phyloP scores from a whole-genome alignment of 2,888 invertebrate species.

The Eupithecia pulchellata region DNA sequence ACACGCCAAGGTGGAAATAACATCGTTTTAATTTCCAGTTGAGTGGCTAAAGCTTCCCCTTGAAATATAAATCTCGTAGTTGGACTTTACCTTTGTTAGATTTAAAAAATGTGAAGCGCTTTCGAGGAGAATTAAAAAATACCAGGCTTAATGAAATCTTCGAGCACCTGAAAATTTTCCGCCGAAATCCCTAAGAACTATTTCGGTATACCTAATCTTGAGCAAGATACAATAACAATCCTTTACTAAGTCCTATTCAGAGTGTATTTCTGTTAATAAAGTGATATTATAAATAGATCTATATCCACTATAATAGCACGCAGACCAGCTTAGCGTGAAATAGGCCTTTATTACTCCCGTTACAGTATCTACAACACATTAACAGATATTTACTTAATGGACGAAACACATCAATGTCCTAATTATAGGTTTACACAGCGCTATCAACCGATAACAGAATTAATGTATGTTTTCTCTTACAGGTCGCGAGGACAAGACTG shows the following conservation, averaged over 20 bases:
- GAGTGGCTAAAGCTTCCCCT: background rate
- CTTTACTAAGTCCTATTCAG: background rate
- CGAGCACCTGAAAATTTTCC: background rate
- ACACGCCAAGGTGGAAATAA: background rate
- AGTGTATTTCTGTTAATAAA: background rate
- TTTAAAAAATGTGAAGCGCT: background rate
- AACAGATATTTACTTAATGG: constrained; percentile 19
- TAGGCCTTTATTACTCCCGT: constrained; percentile 1
- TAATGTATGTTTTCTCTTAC: constrained; percentile 61
- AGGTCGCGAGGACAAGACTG: constrained; percentile 67
- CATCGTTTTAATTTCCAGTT: constrained; percentile 3
- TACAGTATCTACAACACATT: constrained; percentile 25
- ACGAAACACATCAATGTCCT: constrained; percentile 25
- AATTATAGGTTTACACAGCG: constrained; percentile 49
- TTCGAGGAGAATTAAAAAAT: background rate
- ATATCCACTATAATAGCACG: background rate
- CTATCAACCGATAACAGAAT: constrained; percentile 61
- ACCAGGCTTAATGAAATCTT: background rate
- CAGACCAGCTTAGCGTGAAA: background rate
- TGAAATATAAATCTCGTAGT: background rate
- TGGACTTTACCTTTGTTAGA: background rate
- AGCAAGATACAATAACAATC: background rate
- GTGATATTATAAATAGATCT: background rate
- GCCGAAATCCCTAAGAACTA: background rate
- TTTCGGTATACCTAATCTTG: background rate